These are phyloP conservation scores for Dysidea cf. avara DNA, from an alignment of 37 sponge, comb jelly and placozoan species.

Conservation along the genomic window DNA sequence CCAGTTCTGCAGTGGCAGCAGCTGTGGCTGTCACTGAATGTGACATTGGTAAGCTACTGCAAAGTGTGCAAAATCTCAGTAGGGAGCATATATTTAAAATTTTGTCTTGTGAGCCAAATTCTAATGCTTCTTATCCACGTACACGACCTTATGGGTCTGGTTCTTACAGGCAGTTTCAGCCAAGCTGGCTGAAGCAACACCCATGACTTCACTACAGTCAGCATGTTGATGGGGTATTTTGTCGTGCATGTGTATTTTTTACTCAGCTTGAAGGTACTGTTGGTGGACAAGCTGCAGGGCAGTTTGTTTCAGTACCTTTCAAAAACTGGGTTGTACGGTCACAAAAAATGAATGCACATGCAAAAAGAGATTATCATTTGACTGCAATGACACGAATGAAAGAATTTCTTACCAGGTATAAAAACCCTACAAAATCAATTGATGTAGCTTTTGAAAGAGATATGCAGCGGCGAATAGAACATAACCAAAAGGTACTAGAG, in stretches of 20 bases:
- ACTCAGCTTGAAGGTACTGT: constrained; percentile 22
- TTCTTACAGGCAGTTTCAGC: constrained; percentile 51
- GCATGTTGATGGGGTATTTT: constrained; percentile 41
- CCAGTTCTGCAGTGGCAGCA: background rate
- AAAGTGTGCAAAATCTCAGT: constrained; percentile 7
- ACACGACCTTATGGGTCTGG: constrained; percentile 41
- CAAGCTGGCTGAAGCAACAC: constrained; percentile 42
- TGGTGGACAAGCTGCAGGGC: constrained; percentile 37
- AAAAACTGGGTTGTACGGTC: background rate
- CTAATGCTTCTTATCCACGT: constrained; percentile 50
- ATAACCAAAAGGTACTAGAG: constrained; percentile 50
- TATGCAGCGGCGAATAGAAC: constrained; percentile 23
- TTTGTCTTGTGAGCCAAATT: constrained; percentile 28
- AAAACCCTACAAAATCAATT: constrained; percentile 13
- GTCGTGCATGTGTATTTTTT: constrained; percentile 57
- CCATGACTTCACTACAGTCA: constrained; percentile 57
- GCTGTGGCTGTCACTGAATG: background rate
- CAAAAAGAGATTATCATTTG: constrained; percentile 10
- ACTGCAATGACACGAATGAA: constrained; percentile 15
- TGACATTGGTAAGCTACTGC: constrained; percentile 49
- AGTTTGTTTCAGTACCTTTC: constrained; percentile 49
- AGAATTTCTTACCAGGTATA: constrained; percentile 18
- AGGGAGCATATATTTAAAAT: constrained; percentile 29
- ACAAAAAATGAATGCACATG: background rate
- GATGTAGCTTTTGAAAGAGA: constrained; percentile 4